These are phyloP conservation scores for Sylvicapra grimmia DNA, from an alignment of 2,113 vertebrate genomes.

Conservation along the genomic window DNA sequence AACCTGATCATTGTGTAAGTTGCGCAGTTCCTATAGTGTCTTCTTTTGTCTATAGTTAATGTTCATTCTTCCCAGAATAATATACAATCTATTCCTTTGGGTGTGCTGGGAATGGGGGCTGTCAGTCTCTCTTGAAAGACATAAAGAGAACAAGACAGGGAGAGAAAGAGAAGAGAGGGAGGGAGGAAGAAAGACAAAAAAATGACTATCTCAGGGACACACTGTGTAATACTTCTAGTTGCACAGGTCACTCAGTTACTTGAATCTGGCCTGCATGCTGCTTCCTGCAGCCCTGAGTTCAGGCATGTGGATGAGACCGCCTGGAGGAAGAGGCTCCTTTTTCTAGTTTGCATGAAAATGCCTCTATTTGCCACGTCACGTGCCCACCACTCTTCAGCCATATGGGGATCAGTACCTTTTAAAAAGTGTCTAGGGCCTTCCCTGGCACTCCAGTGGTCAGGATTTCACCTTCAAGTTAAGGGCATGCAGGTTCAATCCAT, in stretches of 20 bases:
- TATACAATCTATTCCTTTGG: background rate
- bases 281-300: background rate
- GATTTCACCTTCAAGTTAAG: background rate
- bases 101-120: background rate
- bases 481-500: background rate
- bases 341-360: background rate
- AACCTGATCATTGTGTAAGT: background rate
- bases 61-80: background rate
- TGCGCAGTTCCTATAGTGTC: background rate
- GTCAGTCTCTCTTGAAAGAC: background rate
- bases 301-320: background rate
- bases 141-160: background rate
- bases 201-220: background rate
- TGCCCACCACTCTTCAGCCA: background rate
- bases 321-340: background rate
- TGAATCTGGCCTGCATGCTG: background rate
- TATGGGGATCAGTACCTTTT: background rate
- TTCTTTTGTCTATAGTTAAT: background rate
- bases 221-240: fast-evolving
- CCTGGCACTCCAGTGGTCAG: background rate
- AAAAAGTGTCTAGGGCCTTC: background rate
- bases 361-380: background rate
- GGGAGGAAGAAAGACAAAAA: background rate
- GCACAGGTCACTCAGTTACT: background rate
- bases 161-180: background rate